phyloP scores from a whole-genome alignment of 2,888 invertebrate genomes.

The Strigamia maritima region DNA sequence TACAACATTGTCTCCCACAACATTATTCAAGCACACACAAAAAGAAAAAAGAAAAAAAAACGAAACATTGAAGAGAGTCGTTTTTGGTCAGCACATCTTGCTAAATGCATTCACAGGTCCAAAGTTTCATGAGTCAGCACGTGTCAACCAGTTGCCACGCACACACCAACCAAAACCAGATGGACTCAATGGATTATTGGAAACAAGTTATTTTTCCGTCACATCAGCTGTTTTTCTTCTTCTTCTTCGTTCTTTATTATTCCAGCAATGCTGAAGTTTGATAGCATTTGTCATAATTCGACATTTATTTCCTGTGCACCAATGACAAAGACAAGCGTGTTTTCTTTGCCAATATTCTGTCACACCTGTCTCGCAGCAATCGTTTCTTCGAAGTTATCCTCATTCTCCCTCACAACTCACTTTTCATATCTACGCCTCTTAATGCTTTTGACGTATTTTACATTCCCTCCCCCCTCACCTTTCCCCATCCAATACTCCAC shows the following conservation, averaged over 20 bases:
- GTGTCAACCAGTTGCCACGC: slow-evolving; percentile 18
- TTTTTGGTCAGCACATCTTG: slow-evolving; percentile 19
- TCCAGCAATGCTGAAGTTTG: background rate
- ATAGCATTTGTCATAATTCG: slow-evolving; percentile 19
- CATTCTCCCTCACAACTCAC: background rate
- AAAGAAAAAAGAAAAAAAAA: background rate
- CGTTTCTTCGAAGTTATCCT: background rate
- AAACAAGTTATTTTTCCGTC: slow-evolving; percentile 19
- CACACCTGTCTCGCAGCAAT: slow-evolving; percentile 2
- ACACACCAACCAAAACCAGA: background rate
- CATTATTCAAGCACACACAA: background rate
- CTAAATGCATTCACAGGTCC: slow-evolving; percentile 10
- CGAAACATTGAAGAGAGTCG: slow-evolving; percentile 8
- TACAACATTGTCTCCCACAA: slow-evolving; percentile 8
- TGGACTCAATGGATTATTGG: slow-evolving; percentile 23
- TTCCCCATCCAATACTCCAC: background rate
- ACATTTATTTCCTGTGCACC: background rate
- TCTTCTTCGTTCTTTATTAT: background rate
- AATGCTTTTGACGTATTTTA: background rate
- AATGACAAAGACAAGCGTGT: background rate
- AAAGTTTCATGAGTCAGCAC: slow-evolving; percentile 23
- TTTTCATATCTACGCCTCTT: slow-evolving; percentile 1
- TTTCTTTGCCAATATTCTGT: slow-evolving; percentile 23
- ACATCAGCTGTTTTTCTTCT: slow-evolving; percentile 16
- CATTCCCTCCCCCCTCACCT: background rate